A percentile compares a stretch with the other conserved stretches of the same genome.
Conservation (phyloP, 2,797 vertebrate species). For the Poeciliopsis paucimaculata region DNA sequence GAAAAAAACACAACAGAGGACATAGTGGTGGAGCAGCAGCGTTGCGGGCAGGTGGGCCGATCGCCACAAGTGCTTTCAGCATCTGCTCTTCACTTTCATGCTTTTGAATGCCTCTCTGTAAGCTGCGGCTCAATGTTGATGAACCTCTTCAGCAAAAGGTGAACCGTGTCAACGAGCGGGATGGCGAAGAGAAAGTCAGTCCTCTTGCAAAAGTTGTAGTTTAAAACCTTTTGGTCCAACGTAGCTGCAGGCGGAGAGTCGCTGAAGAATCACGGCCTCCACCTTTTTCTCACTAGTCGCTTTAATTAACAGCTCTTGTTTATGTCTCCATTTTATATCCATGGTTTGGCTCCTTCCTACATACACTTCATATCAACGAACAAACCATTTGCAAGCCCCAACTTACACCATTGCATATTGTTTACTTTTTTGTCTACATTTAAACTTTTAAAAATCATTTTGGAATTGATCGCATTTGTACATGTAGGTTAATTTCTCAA, state of each 20-base stretch:
- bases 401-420: background rate
- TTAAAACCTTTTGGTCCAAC: constrained; percentile 27
- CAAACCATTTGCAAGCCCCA: background rate
- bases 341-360: background rate
- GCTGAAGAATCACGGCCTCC: constrained; percentile 12
- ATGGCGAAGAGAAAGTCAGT: constrained; percentile 28
- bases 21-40: constrained; percentile 40
- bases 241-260: background rate
- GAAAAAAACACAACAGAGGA: constrained; percentile 27
- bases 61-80: constrained; percentile 37
- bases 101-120: constrained; percentile 32
- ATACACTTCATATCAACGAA: background rate
- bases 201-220: constrained; percentile 20
- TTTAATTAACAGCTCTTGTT: background rate
- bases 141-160: constrained; percentile 41
- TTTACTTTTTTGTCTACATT: background rate
- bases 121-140: constrained; percentile 57
- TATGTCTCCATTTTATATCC: background rate
- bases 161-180: constrained; percentile 45
- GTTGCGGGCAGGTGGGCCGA: constrained; percentile 20
- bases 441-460: background rate
- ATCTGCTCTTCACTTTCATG: constrained; percentile 32
- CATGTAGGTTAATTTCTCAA: background rate
- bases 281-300: background rate
- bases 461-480: background rate